phyloP scores from a whole-genome alignment of 2,888 invertebrate genomes.

The Philopedon plagiatum region DNA sequence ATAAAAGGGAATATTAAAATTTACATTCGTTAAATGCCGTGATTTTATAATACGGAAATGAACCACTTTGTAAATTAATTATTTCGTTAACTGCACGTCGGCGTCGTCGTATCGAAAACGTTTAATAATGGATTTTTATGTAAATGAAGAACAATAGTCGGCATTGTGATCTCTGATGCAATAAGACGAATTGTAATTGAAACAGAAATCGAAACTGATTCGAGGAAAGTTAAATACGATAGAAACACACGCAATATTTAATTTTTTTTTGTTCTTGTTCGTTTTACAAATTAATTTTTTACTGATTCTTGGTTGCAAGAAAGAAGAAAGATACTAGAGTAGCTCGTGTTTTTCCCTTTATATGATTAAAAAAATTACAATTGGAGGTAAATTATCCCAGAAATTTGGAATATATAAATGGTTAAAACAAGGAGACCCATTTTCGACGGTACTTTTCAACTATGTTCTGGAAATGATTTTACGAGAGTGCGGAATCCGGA shows the following conservation, averaged over 20 bases:
- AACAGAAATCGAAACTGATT: not conserved
- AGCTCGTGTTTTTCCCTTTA: no score
- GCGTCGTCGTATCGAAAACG: not conserved
- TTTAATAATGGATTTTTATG: not conserved
- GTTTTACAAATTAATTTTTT: no score
- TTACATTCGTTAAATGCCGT: not conserved
- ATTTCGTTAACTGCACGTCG: not conserved
- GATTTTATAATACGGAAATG: constrained; percentile 10
- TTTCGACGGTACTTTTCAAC: no score
- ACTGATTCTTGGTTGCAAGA: no score
- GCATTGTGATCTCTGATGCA: not conserved
- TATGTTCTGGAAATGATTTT: no score
- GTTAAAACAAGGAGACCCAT: no score
- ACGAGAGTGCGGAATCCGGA: no score
- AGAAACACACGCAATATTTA: not conserved
- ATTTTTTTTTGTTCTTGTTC: no score
- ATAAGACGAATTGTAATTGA: not conserved
- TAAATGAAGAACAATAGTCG: not conserved
- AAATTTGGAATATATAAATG: no score
- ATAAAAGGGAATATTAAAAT: constrained; percentile 5
- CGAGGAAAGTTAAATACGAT: not conserved
- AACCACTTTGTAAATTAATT: not conserved
- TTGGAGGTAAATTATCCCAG: no score
- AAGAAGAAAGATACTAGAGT: no score
- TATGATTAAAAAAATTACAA: no score